These are phyloP conservation scores for Sericinus montela DNA, from an alignment of 2,888 invertebrate genomes.

Conservation along the genomic window DNA sequence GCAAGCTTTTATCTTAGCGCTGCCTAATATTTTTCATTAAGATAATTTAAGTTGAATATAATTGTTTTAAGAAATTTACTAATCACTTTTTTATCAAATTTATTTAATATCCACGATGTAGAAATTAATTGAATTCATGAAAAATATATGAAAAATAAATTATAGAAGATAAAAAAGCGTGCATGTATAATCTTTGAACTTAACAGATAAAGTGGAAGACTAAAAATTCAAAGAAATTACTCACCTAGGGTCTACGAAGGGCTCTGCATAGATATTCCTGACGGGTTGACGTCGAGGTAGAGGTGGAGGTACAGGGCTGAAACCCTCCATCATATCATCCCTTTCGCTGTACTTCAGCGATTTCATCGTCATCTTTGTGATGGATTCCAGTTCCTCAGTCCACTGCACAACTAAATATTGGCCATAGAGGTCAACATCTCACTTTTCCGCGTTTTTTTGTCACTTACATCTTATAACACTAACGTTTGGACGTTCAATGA, in stretches of 20 bases:
- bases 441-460: conserved; percentile 43
- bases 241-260: conserved; percentile 81
- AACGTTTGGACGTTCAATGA: conserved; percentile 39
- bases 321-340: conserved; percentile 77
- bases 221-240: conserved; percentile 27
- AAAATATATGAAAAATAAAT: neutral
- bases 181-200: neutral
- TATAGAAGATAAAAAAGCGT: neutral
- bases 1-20: conserved; percentile 47
- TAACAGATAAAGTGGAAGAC: neutral
- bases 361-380: conserved; percentile 80
- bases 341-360: conserved; percentile 78
- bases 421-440: conserved; percentile 53
- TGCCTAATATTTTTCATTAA: conserved; percentile 30
- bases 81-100: conserved; percentile 7
- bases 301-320: conserved; percentile 81
- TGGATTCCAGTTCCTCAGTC: conserved; percentile 38
- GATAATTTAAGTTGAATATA: conserved; percentile 23
- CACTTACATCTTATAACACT: conserved; percentile 63
- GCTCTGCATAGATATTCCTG: conserved; percentile 83
- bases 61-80: conserved; percentile 13
- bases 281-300: conserved; percentile 81
- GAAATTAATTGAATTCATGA: conserved; percentile 6
- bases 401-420: conserved; percentile 60
- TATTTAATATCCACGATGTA: conserved; percentile 5